Evolutionary conservation across 2,888 invertebrate genomes (phyloP), one percentile per base, ranked within the genome.

Genomic region (Sminthurinus aureus): DNA sequence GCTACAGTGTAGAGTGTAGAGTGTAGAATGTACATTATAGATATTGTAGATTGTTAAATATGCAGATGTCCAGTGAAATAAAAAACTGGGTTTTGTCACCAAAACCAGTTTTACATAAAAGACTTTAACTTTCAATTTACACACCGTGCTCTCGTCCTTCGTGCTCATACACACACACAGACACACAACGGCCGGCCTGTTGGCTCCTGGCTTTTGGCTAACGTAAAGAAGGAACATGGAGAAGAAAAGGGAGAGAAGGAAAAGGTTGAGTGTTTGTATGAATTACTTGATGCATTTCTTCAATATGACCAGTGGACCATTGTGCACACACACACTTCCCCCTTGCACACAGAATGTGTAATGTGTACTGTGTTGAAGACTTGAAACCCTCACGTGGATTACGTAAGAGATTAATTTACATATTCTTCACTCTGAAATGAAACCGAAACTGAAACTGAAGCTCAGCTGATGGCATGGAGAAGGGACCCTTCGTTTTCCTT

Each of bases 51-150:
- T 73, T 15, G 73, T 73, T 26, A 52, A n/a, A 50, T 51, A 12
- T 52, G 51, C 71, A 71, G 71, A 71, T 71, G 71, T 24, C 69
- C 69, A 51, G 69, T n/a, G 51, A 20, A 75, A n/a, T 11, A n/a
- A 75, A 75, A 75, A 26, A 18, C 20, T 9, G 13, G 75, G 6
- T 75, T 75, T 75, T 75, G 75, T 75, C 75, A 75, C 75, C 75
- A 50, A 75, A 75, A 71, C 75, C 38, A 51, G 38, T 75, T 75
- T 11, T 11, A 51, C 11, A 75, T 75, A 75, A 75, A 51, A 51
- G 51, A 75, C 58, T 58, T 58, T 13, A 6, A 15, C 18, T 58
- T 58, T 15, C 12, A 24, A 13, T 20, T 69, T 69, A 11, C 11
- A 20, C 69, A 12, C 69, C 9, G 24, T 69, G 12, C 13, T 4